Base-by-base conservation (phyloP, 2,888 invertebrate genomes). In the Blera fallax region DNA sequence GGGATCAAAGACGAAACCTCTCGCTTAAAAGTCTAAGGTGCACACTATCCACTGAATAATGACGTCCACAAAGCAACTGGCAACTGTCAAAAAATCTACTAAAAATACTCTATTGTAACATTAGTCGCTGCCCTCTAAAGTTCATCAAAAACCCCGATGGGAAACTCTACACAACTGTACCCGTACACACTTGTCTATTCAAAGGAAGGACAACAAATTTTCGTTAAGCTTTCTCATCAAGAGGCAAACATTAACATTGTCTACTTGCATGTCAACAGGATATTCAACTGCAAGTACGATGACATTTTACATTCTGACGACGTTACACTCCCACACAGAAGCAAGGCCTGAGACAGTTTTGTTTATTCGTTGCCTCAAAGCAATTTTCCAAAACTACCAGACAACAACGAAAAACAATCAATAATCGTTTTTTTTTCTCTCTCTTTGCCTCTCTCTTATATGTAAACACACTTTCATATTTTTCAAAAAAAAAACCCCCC, bases 241-340 rank as follows among this genome's bases (percentile, higher is more conserved):
- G 29, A 29, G 48, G 14, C 65, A 67, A 73, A 62, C 56, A 76
- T 62, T 69, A 64, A 50, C 58, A 40, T 32, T 34, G 50, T 58
- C 52, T 69, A 40, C 34, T 81, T 81, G 74, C 84, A 81, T 85
- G 84, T 85, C 56, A 81, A 58, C 14, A 76, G 70, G 58, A 85
- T 60, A 81, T 81, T 81, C 74, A 76, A 70, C 80, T 52, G 52
- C 37, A 69, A 45, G 24, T 64, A 58, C 32, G 27, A 60, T 60
- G 69, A 69, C 69, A 77, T 69, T n/a, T 52, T 60, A 32, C 69
- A 43, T 52, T 40, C 24, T 50, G 5, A n/a, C 14, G 18, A 37
- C 18, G 29, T 67, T 50, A 34, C 1, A 18, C 18, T 7, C 3
- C 8, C 4, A 14, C 3, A 48, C 18, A 14, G 18, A 50, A 24